phyloP scores from a whole-genome alignment of 2,797 vertebrate genomes.

The Danio kyathit region DNA sequence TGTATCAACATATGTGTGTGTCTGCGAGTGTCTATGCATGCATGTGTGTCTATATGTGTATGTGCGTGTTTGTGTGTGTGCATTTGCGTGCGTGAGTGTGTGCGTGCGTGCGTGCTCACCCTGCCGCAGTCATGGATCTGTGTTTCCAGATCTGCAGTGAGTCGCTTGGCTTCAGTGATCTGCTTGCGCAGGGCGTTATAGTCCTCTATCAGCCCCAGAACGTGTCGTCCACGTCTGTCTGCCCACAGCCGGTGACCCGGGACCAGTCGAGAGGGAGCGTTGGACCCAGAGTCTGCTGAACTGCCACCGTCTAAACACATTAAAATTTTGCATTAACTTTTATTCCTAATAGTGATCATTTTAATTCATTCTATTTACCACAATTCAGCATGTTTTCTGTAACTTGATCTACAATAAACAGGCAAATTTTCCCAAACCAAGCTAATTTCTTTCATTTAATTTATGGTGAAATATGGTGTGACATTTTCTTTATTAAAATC shows the following conservation, averaged over 20 bases:
- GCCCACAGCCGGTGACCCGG: slow-evolving; percentile 87
- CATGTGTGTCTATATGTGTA: too few species aligned
- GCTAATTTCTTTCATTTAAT: background rate
- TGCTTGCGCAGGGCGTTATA: slow-evolving; percentile 88
- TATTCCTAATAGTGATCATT: too few species aligned
- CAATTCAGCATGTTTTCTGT: too few species aligned
- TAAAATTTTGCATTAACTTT: too few species aligned
- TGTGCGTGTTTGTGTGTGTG: slow-evolving; percentile 21
- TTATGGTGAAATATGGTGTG: background rate
- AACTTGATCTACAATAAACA: background rate
- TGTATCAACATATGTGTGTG: too few species aligned
- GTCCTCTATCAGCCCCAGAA: slow-evolving; percentile 90
- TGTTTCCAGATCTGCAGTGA: slow-evolving; percentile 79
- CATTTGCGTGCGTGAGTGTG: background rate
- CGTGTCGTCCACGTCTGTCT: slow-evolving; percentile 81
- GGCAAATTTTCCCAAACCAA: background rate
- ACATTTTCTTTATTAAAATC: too few species aligned
- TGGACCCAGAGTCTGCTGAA: slow-evolving; percentile 67
- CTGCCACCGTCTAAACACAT: slow-evolving; percentile 69
- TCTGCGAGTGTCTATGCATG: too few species aligned
- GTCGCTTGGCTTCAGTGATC: slow-evolving; percentile 83
- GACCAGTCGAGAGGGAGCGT: slow-evolving; percentile 77
- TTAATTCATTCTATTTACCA: too few species aligned
- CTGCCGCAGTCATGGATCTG: slow-evolving; percentile 76
- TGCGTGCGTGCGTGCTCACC: slow-evolving; percentile 59